These are phyloP conservation scores for Bhutanitis thaidina DNA, from an alignment of 2,888 invertebrate genomes.

Conservation along the genomic window DNA sequence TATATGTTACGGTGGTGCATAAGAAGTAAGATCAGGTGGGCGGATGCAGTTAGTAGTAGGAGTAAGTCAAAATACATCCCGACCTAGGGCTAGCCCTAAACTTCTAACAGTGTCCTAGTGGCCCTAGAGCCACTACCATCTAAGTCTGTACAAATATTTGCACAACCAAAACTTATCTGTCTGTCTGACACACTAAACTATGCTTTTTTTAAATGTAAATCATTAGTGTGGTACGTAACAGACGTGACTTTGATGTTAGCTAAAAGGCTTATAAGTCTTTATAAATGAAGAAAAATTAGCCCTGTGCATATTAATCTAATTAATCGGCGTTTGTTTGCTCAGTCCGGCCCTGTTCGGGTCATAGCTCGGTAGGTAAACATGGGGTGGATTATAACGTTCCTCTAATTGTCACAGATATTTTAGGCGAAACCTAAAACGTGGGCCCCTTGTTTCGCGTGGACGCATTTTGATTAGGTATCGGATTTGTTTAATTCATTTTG, in stretches of 20 bases:
- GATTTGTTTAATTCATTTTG: constrained; percentile 41
- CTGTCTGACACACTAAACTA: too few relatives aligned
- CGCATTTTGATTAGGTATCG: constrained; percentile 61
- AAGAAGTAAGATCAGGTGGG: too few relatives aligned
- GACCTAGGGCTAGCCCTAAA: too few relatives aligned
- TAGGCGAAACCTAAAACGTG: constrained; percentile 40
- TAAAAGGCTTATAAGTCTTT: constrained; percentile 12
- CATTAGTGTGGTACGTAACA: too few relatives aligned
- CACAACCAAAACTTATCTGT: too few relatives aligned
- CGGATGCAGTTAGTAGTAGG: too few relatives aligned
- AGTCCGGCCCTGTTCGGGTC: constrained; percentile 33
- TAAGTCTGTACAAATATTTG: too few relatives aligned
- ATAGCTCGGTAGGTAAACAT: constrained; percentile 36
- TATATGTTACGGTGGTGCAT: too few relatives aligned
- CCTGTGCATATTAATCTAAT: constrained; percentile 45
- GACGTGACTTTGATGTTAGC: neutral
- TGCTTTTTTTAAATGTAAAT: too few relatives aligned
- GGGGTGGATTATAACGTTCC: constrained; percentile 69
- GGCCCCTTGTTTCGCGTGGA: constrained; percentile 59
- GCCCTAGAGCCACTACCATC: too few relatives aligned
- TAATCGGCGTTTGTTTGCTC: constrained; percentile 41
- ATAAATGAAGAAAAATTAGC: constrained; percentile 17
- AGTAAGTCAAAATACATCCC: too few relatives aligned
- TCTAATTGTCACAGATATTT: constrained; percentile 69
- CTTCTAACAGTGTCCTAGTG: too few relatives aligned